Evolutionary conservation across 2,113 vertebrate species (phyloP), one percentile per base, ranked within the genome.

Genomic region (Aptenodytes patagonicus): DNA sequence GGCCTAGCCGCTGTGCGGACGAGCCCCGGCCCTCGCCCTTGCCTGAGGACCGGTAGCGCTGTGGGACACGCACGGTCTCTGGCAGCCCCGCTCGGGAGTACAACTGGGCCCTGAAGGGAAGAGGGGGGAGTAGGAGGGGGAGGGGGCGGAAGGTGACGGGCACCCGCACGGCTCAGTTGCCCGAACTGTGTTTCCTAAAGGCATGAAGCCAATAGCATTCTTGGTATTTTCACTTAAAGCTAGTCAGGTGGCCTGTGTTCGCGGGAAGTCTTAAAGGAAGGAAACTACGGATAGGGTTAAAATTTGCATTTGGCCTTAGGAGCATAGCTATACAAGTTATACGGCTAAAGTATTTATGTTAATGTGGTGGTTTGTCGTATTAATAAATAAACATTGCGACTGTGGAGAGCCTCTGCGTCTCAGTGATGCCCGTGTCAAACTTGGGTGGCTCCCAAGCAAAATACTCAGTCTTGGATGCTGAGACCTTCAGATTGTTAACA

Each of bases 141-240:
- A 2, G 17, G 20, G 13, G 12, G 9, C 9, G 4, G 15, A 16
- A 8, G 47, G 31, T 18, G 8, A 17, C 0, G 31, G 21, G 36
- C 28, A 13, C 25, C 29, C n/a, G 3, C 17, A 7, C 2, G 38
- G 47, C 31, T 71, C 6, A 0, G 42, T 25, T 64, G 22, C 4
- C 10, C 4, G 13, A 7, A 4, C 2, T 6, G 21, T 25, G 24
- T 64, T 89, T 77, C 19, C 28, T 32, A 14, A 36, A 69, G 15
- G 11, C 36, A 5, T 1, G 12, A 34, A 34, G 17, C 19, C 71
- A 10, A 4, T n/a, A 1, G 2, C 9, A 0, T 21, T 29, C 8
- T 8, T 29, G 57, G 15, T 38, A 0, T 47, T 71, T 68, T 52
- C 16, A 2, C 11, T 42, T 28, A 34, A 32, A 18, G 32, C 31